Base-by-base conservation (phyloP, 2,888 invertebrate species). In the Dryococelus australis region DNA sequence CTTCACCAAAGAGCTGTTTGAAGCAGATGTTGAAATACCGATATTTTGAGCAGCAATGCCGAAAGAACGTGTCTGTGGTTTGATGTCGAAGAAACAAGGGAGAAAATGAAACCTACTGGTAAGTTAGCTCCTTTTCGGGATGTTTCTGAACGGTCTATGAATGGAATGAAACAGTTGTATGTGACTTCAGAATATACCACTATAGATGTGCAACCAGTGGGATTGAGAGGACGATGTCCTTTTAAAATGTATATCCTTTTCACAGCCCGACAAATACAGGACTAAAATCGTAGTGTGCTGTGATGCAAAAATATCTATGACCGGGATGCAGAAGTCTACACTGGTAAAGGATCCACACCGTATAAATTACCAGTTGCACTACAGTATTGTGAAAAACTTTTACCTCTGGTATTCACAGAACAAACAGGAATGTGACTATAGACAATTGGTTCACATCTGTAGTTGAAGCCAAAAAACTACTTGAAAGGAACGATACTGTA, bases 381-480 rank as follows among this genome's bases (percentile, higher is more conserved):
- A 20, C 1, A 83, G 5, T 83, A 83, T 20, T 83, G 9, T 43
- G 16, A 2, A 28, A 24, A 83, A 24, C 16, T 83, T n/a, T n/a
- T 13, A 35, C 83, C 43, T 9, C 20, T n/a, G 8, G 8, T 65
- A 51, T 24, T 65, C 65, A 16, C n/a, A 24, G 65, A 0, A 65
- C 65, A 20, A 65, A 65, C 65, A 65, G 6, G 2, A 65, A 65
- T 20, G 12, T 12, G 16, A 83, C 83, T 3, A 28, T 27, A 4
- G 20, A 83, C 24, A 83, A 83, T 24, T 83, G 27, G 83, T 43
- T 43, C 83, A 83, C 28, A 27, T 83, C 83, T 83, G 24, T 83
- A 35, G 20, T 8, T 20, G 2, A 2, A 0, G 28, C 43, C 16
- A 28, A 83, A 83, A 83, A 83, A 35, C 83, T 83, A 28, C 28